Base-by-base conservation (phyloP, 2,797 vertebrate species). In the Acridotheres tristis region DNA sequence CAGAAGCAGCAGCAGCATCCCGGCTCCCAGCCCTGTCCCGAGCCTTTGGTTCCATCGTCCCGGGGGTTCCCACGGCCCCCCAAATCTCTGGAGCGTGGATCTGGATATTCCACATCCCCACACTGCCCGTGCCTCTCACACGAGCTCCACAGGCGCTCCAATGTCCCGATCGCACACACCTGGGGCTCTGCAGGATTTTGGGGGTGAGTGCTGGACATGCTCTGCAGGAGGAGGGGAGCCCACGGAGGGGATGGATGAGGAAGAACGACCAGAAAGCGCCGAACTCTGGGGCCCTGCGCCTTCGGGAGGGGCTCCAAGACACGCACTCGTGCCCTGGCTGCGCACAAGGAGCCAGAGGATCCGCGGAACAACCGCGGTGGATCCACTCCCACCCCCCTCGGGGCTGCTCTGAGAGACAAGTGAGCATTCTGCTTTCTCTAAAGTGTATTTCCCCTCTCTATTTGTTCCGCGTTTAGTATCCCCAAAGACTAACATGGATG, bases 51-150 rank as follows among this genome's bases (percentile, higher is more conserved):
- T 22, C 4, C 34, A 9, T 4, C 6, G 13, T 58, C 16, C 5
- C n/a, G 34, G 15, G 30, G 21, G 10, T 57, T n/a, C 40, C 25
- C 51, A 17, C 6, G n/a, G 62, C 5, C 9, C 54, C 67, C 4
- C 71, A 6, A 27, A 13, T 13, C 18, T 19, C 61, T 1, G 59
- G 19, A 58, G 34, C 0, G 26, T 7, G 12, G 22, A n/a, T 18
- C 34, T 18, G 45, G 2, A 2, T 23, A 0, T 10, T 5, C 19
- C 76, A 1, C 47, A 3, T 6, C 19, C 5, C 38, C 36, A 3
- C 21, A 0, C 1, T 0, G 27, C 1, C 79, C 1, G 27, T 2
- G 54, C 9, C 12, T 11, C 38, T 34, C 48, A 2, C 67, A 3
- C 23, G 9, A 26, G 25, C 1, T 30, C 34, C 72, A 7, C 2